Conservation (phyloP, 2,888 invertebrate species). For the Plagiodera versicolora region DNA sequence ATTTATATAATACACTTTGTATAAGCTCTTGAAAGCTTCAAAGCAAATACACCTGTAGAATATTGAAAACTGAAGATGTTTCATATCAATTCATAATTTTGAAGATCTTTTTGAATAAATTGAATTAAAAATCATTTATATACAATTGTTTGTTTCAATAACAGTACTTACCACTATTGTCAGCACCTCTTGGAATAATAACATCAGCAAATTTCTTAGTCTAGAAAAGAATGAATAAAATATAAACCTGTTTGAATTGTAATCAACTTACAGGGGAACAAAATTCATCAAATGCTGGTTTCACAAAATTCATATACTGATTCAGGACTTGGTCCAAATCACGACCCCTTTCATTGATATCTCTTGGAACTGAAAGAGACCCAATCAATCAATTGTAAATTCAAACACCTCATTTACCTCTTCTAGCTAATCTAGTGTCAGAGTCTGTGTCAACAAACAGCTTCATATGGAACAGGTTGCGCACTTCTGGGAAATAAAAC, state of each 20-base stretch:
- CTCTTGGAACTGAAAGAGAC: conserved; percentile 78
- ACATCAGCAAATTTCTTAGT: conserved; percentile 99
- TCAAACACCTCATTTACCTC: conserved; percentile 67
- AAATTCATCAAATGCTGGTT: conserved; percentile 99
- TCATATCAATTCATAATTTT: no score
- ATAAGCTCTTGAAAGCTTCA: conserved; percentile 5
- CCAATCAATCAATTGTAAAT: conserved; percentile 11
- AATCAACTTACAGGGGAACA: conserved; percentile 82
- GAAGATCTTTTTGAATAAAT: no score
- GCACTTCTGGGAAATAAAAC: conserved; percentile 94
- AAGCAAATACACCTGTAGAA: no score
- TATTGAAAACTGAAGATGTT: no score
- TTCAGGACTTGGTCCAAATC: conserved; percentile 92
- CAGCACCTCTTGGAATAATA: conserved; percentile 97
- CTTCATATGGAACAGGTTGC: conserved; percentile 98
- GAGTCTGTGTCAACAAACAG: conserved; percentile 99
- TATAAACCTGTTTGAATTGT: neutral
- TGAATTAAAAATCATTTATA: neutral
- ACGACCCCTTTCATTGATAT: conserved; percentile 92
- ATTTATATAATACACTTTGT: no score
- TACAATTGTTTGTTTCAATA: neutral
- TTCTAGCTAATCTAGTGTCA: conserved; percentile 91
- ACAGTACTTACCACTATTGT: conserved; percentile 82
- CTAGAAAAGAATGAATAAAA: conserved; percentile 59
- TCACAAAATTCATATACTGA: conserved; percentile 97